These are phyloP conservation scores for Calidris pugnax DNA, from an alignment of 2,113 vertebrate genomes.

Conservation along the genomic window DNA sequence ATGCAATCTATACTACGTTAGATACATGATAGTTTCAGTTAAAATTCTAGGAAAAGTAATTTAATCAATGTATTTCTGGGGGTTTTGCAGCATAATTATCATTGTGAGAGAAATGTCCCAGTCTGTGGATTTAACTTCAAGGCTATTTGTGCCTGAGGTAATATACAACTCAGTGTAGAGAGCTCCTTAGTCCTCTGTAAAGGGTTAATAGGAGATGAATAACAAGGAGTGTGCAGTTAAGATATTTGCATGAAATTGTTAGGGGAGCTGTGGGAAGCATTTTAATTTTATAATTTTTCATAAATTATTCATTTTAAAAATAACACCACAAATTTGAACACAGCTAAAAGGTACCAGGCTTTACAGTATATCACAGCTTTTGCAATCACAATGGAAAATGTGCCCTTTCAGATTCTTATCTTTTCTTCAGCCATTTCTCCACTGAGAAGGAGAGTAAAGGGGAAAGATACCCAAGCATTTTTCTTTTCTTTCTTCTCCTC, in stretches of 20 bases:
- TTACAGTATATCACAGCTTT: neutral
- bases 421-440: slow-evolving; percentile 24
- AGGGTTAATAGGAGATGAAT: neutral
- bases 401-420: neutral
- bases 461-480: neutral
- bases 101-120: neutral
- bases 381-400: neutral
- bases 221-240: neutral
- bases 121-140: neutral
- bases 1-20: neutral
- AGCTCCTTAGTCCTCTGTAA: neutral
- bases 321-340: neutral
- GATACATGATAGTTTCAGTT: neutral
- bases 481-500: neutral
- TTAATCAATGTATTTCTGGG: neutral
- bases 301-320: slow-evolving; percentile 31
- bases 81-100: neutral
- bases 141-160: neutral
- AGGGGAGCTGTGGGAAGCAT: slow-evolving; percentile 11
- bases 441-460: neutral
- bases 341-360: neutral
- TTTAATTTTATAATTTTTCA: slow-evolving; percentile 46
- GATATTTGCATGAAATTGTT: slow-evolving; percentile 37
- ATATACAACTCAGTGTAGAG: neutral
- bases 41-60: neutral